phyloP scores from a whole-genome alignment of 2,797 vertebrate species.

The Anas georgica region DNA sequence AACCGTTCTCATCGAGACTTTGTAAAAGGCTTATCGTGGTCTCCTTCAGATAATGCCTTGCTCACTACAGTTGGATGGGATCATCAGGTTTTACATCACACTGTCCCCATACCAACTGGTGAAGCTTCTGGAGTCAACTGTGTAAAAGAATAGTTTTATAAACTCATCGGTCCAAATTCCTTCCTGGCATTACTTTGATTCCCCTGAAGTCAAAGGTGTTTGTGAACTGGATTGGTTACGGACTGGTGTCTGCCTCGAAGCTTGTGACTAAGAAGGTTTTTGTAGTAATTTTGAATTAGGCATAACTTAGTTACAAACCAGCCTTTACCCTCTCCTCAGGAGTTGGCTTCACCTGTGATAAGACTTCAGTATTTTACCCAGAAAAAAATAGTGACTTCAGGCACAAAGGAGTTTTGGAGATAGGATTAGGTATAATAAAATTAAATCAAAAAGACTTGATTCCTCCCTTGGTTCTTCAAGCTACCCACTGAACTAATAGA shows the following conservation, averaged over 20 bases:
- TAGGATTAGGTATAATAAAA: background rate
- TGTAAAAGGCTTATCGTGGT: constrained; percentile 89
- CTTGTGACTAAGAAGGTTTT: constrained; percentile 19
- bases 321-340: constrained; percentile 9
- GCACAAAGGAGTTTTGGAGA: constrained; percentile 35
- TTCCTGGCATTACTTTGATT: constrained; percentile 44
- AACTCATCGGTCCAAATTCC: constrained; percentile 20
- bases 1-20: constrained; percentile 89
- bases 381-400: constrained; percentile 20
- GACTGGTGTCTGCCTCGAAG: background rate
- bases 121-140: constrained; percentile 61
- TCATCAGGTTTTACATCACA: constrained; percentile 93
- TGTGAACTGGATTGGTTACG: background rate
- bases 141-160: constrained; percentile 73
- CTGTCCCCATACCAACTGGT: constrained; percentile 68
- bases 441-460: background rate
- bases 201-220: constrained; percentile 33
- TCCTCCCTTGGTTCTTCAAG: background rate
- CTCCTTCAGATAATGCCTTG: constrained; percentile 80
- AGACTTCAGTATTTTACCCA: background rate
- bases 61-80: constrained; percentile 96
- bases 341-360: background rate
- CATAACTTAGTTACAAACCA: constrained; percentile 28
- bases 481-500: background rate
- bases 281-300: constrained; percentile 50